Evolutionary conservation across 2,797 vertebrate species (phyloP).

Genomic region (Sebastes aleutianus): DNA sequence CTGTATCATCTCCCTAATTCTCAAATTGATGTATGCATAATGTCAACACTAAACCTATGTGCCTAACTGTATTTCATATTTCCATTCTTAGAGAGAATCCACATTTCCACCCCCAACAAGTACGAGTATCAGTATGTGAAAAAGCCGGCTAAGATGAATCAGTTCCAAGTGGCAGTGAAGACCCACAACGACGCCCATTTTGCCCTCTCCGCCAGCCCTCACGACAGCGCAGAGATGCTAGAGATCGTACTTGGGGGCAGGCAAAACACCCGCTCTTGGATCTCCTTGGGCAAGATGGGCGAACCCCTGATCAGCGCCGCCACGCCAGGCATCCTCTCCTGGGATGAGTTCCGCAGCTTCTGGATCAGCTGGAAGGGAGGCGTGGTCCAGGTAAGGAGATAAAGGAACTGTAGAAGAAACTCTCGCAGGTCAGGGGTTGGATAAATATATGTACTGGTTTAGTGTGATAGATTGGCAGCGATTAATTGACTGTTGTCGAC

Average conservation of each 20-base stretch:
- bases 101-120: constrained; percentile 95
- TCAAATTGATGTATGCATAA: neutral
- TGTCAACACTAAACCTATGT: neutral
- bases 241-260: constrained; percentile 91
- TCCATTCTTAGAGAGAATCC: constrained; percentile 89
- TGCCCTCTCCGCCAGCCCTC: constrained; percentile 88
- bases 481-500: neutral
- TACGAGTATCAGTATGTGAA: constrained; percentile 95
- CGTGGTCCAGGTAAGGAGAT: constrained; percentile 83
- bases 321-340: constrained; percentile 89
- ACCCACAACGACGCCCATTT: constrained; percentile 92
- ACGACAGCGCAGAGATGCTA: constrained; percentile 89
- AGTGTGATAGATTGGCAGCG: neutral
- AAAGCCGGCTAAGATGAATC: constrained; percentile 86
- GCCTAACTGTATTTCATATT: neutral
- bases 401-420: neutral
- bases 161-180: constrained; percentile 89
- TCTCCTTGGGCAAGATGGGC: constrained; percentile 91
- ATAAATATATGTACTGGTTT: neutral
- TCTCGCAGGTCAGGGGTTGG: neutral
- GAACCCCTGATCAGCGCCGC: constrained; percentile 83
- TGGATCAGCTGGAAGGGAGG: constrained; percentile 93
- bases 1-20: neutral
- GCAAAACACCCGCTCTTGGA: constrained; percentile 92
- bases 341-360: constrained; percentile 95